Evolutionary conservation across 2,888 invertebrate species (phyloP), one percentile per base, ranked within the genome.

Genomic region (Muscina levida): DNA sequence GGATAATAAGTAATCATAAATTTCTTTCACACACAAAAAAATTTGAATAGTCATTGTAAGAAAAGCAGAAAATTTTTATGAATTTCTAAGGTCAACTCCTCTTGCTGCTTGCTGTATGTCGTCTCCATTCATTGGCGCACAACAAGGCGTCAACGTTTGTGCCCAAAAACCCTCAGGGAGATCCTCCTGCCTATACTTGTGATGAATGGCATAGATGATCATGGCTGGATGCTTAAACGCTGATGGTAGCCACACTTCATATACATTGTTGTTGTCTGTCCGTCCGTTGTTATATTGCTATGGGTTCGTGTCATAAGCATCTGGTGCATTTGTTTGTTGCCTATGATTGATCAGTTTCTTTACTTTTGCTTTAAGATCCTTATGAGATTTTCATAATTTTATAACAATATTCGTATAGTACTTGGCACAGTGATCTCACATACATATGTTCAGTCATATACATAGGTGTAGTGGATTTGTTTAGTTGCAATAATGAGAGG

Each of bases 341-440:
- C 19, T 4, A 42, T 68, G 26, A 81, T 81, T 74, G 75, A 81
- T 81, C 77, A 81, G 39, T 42, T 62, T 62, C 39, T 13, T 26
- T 11, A n/a, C 1, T 56, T 24, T 22, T n/a, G 17, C 44, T 56
- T 15, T 53, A 17, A 13, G 56, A 66, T 81, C 80, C 85, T 87
- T 82, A 86, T 86, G 86, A 83, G 84, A 83, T 79, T 87, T 84
- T 85, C 82, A 87, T 87, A 86, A 87, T 87, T 87, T 85, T 86
- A 83, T 85, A 87, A 87, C 85, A 83, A 83, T 82, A 81, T 72
- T 72, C 71, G 78, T 70, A 77, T 81, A 1, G n/a, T n/a, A n/a
- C n/a, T n/a, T n/a, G n/a, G n/a, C n/a, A n/a, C n/a, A n/a, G n/a
- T n/a, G n/a, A n/a, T n/a, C n/a, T n/a, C n/a, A n/a, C n/a, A n/a